Conservation (phyloP, 2,797 vertebrate genomes). For the Adrianichthys oophorus region DNA sequence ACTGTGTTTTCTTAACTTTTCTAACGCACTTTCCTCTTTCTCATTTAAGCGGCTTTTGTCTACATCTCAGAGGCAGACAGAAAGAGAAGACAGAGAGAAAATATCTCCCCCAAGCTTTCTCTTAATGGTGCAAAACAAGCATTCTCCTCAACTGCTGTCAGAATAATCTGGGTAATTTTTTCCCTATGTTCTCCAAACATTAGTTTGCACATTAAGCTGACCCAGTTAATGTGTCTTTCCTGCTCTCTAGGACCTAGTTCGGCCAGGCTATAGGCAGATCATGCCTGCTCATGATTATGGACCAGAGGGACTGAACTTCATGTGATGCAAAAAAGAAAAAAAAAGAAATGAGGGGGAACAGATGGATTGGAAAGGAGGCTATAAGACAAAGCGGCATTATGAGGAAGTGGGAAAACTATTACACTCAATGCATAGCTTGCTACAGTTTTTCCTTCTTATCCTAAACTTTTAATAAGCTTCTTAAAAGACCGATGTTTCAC, state of each 20-base stretch:
- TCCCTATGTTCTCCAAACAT: slow-evolving; percentile 89
- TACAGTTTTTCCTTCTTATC: slow-evolving; percentile 1
- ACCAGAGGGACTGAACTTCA: slow-evolving; percentile 86
- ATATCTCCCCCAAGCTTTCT: slow-evolving; percentile 64
- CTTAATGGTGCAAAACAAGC: slow-evolving; percentile 81
- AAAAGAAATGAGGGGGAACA: slow-evolving; percentile 53
- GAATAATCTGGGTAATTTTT: slow-evolving; percentile 88
- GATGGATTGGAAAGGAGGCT: slow-evolving; percentile 19
- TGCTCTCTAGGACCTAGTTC: slow-evolving; percentile 68
- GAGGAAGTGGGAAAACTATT: slow-evolving; percentile 31
- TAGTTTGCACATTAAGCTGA: slow-evolving; percentile 89
- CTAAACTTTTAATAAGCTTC: too few relatives aligned
- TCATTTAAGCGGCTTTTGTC: slow-evolving; percentile 47
- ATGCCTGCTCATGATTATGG: slow-evolving; percentile 86
- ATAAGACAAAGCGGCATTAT: slow-evolving; percentile 18
- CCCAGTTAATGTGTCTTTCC: slow-evolving; percentile 88
- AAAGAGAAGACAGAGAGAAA: slow-evolving; percentile 27
- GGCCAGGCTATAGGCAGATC: slow-evolving; percentile 43
- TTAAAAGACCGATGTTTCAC: too few relatives aligned
- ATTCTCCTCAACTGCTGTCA: slow-evolving; percentile 85
- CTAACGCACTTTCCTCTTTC: slow-evolving; percentile 50
- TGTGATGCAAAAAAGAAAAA: slow-evolving; percentile 35
- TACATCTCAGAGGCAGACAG: slow-evolving; percentile 37
- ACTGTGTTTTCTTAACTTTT: slow-evolving; percentile 55
- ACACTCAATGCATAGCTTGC: slow-evolving; percentile 74